phyloP scores from a whole-genome alignment of 2,888 invertebrate genomes.

The Pseudoips prasinana region DNA sequence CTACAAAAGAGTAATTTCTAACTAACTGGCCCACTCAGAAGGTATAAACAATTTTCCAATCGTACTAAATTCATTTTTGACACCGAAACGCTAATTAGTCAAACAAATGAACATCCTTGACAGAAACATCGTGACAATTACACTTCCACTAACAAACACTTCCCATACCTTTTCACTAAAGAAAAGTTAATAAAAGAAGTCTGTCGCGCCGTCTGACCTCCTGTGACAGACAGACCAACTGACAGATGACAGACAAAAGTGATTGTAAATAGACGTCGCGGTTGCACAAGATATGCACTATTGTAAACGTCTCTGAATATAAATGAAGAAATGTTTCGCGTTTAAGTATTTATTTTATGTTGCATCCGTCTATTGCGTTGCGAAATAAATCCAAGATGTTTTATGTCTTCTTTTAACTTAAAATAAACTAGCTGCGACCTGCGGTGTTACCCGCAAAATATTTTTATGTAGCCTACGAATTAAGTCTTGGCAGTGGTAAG shows the following conservation, averaged over 20 bases:
- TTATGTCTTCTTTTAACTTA: too few relatives aligned
- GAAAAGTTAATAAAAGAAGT: constrained; percentile 25
- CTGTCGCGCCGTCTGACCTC: constrained; percentile 33
- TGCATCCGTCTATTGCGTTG: too few relatives aligned
- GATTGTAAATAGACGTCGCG: constrained; percentile 11
- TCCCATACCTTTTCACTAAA: constrained; percentile 20
- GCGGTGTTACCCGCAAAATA: too few relatives aligned
- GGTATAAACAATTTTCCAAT: too few relatives aligned
- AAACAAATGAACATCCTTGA: constrained; percentile 11
- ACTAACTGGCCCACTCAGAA: too few relatives aligned
- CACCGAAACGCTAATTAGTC: not conserved
- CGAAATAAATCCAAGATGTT: too few relatives aligned
- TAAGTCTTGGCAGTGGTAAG: too few relatives aligned
- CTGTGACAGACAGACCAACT: constrained; percentile 19
- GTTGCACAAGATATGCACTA: constrained; percentile 30
- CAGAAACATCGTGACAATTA: constrained; percentile 13
- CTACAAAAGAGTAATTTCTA: too few relatives aligned
- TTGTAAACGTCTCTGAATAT: constrained; percentile 10
- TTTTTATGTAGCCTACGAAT: too few relatives aligned
- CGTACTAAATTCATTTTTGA: too few relatives aligned
- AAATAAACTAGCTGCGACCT: too few relatives aligned
- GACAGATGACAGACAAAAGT: constrained; percentile 32
- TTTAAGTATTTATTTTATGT: too few relatives aligned
- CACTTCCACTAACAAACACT: constrained; percentile 11
- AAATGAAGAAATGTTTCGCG: not conserved